Percentiles rank a stretch among this genome's conserved stretches.
Evolutionary conservation across 2,113 vertebrate genomes (phyloP).

Genomic region (Nothoprocta perdicaria): DNA sequence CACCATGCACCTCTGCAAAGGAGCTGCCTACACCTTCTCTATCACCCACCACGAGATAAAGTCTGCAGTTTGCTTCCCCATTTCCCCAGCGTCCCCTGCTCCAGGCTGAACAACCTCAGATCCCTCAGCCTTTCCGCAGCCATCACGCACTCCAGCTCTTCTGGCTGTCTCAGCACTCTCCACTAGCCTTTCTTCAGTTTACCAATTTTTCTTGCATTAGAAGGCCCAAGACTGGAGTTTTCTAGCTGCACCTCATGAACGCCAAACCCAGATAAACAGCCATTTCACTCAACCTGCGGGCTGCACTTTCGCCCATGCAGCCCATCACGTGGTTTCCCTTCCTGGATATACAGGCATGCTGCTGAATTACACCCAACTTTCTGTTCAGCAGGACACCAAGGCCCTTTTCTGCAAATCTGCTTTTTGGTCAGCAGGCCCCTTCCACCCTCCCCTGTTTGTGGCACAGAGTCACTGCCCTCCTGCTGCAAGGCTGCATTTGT

Average conservation of each 20-base stretch:
- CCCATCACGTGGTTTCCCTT: neutral
- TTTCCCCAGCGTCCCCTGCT: neutral
- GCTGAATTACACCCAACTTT: neutral
- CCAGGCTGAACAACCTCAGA: neutral
- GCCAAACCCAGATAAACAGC: neutral
- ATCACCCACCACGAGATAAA: neutral
- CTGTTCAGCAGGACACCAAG: neutral
- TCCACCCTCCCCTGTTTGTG: neutral
- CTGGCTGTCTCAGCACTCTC: neutral
- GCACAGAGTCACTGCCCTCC: neutral
- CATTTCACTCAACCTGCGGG: neutral
- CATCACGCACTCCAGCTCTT: neutral
- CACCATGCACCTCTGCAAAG: neutral
- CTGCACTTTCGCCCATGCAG: neutral
- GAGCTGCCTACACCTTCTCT: neutral
- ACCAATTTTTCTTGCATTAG: neutral
- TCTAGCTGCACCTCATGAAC: neutral
- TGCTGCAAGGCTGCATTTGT: neutral
- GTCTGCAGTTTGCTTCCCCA: neutral
- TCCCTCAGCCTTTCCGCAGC: neutral
- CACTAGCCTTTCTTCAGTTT: too few species aligned
- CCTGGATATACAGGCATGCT: neutral
- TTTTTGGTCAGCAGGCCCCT: neutral
- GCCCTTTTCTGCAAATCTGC: neutral
- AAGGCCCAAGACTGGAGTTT: neutral